These are phyloP conservation scores for Spilosoma lubricipeda DNA, from an alignment of 2,888 invertebrate genomes.

Conservation along the genomic window DNA sequence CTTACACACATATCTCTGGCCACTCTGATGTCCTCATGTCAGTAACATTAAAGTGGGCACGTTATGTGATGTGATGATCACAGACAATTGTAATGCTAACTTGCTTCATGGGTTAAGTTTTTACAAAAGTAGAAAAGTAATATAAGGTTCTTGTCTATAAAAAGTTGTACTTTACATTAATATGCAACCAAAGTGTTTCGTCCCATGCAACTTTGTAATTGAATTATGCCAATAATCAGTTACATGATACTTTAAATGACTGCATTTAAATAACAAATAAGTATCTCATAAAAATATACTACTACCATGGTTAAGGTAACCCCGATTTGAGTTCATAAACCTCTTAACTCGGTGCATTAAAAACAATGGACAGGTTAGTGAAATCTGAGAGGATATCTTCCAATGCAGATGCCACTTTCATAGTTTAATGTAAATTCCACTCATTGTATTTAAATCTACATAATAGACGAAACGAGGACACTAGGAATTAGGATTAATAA, in stretches of 20 bases:
- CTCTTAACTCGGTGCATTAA: constrained; percentile 5
- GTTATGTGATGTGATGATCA: not conserved
- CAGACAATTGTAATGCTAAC: not conserved
- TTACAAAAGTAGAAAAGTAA: no score
- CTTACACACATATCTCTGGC: not conserved
- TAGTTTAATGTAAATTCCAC: constrained; percentile 4
- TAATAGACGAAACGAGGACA: constrained; percentile 14
- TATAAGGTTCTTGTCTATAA: not conserved
- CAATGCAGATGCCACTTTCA: constrained; percentile 22
- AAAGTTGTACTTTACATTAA: not conserved
- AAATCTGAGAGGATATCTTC: constrained; percentile 22
- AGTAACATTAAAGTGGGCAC: not conserved
- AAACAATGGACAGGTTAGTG: constrained; percentile 20
- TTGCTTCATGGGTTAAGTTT: not conserved
- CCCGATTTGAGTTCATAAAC: constrained; percentile 14
- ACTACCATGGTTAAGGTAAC: not conserved
- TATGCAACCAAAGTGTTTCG: not conserved
- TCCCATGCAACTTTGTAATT: not conserved
- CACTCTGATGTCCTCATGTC: not conserved
- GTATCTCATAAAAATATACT: not conserved
- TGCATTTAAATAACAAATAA: not conserved
- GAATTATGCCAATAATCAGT: not conserved
- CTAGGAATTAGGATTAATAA: constrained; percentile 13
- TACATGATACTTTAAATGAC: not conserved
- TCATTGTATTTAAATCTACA: constrained; percentile 24